Conservation (phyloP, 2,113 vertebrate genomes). For the Eubucco bourcierii region DNA sequence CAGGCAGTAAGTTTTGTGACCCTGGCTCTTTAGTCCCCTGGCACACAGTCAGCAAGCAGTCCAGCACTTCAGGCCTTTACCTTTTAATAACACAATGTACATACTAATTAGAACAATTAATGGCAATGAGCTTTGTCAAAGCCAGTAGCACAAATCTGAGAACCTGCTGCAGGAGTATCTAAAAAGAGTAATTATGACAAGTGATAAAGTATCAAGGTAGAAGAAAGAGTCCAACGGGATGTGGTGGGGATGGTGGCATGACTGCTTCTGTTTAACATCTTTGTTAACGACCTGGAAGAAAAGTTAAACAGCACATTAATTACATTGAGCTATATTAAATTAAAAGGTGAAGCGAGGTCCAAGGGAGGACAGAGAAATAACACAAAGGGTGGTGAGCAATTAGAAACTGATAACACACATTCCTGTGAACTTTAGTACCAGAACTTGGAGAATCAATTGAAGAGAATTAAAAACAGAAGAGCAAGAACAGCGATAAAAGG, state of each 20-base stretch:
- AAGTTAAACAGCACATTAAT: slow-evolving; percentile 61
- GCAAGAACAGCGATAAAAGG: slow-evolving; percentile 20
- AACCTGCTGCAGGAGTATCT: neutral
- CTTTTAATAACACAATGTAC: neutral
- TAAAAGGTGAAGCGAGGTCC: slow-evolving; percentile 17
- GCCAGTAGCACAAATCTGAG: neutral
- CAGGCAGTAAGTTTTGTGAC: neutral
- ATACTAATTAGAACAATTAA: neutral
- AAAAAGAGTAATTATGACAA: neutral
- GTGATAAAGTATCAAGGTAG: slow-evolving; percentile 18
- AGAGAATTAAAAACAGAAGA: slow-evolving; percentile 29
- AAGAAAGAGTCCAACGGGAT: neutral
- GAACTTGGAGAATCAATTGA: neutral
- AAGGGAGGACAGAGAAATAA: slow-evolving; percentile 43
- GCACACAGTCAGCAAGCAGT: neutral
- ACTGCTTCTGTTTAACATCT: slow-evolving; percentile 53
- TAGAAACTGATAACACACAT: slow-evolving; percentile 20
- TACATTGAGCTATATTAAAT: slow-evolving; percentile 53
- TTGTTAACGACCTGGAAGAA: slow-evolving; percentile 33
- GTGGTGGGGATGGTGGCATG: neutral
- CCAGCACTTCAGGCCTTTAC: neutral
- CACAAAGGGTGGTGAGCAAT: slow-evolving; percentile 17
- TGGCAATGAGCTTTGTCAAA: neutral
- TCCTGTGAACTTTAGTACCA: neutral
- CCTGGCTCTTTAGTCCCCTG: neutral